These are phyloP conservation scores for Leptobrachium ailaonicum DNA, from an alignment of 2,113 vertebrate genomes.

Conservation along the genomic window DNA sequence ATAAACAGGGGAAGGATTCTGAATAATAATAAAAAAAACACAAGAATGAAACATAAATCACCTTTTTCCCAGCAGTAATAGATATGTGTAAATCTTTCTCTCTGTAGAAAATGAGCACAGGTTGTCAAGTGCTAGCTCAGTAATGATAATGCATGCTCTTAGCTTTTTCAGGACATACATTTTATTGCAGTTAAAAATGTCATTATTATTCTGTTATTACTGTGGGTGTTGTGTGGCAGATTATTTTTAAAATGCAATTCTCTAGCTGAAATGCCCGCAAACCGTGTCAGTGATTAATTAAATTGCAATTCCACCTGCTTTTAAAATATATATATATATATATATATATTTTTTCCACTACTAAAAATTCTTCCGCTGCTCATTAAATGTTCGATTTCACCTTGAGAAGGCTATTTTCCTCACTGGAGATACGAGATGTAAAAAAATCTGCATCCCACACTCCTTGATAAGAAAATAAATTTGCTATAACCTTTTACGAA, in stretches of 20 bases:
- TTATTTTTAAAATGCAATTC: constrained; percentile 42
- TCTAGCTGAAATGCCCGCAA: constrained; percentile 2
- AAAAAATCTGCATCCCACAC: constrained; percentile 34
- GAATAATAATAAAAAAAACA: too few relatives aligned
- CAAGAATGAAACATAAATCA: neutral
- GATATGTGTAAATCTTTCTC: neutral
- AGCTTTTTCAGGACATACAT: neutral
- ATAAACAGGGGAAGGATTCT: too few relatives aligned
- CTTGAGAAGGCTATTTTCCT: constrained; percentile 32
- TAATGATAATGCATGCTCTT: constrained; percentile 8
- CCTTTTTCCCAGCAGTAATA: neutral
- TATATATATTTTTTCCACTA: constrained; percentile 7
- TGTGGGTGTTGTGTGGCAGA: constrained; percentile 26
- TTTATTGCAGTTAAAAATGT: constrained; percentile 26
- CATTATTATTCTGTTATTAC: constrained; percentile 31
- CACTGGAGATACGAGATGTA: constrained; percentile 43
- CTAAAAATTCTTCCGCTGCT: constrained; percentile 26
- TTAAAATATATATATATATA: constrained; percentile 33
- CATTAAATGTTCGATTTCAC: constrained; percentile 35
- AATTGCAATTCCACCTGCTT: constrained; percentile 17
- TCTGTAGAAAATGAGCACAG: neutral
- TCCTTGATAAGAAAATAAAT: constrained; percentile 35
- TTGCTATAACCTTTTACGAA: constrained; percentile 39
- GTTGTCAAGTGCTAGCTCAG: neutral
- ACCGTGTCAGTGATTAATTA: constrained; percentile 25